phyloP scores from a whole-genome alignment of 92 coral and sea anemone species.

The Epizoanthus rinbou region DNA sequence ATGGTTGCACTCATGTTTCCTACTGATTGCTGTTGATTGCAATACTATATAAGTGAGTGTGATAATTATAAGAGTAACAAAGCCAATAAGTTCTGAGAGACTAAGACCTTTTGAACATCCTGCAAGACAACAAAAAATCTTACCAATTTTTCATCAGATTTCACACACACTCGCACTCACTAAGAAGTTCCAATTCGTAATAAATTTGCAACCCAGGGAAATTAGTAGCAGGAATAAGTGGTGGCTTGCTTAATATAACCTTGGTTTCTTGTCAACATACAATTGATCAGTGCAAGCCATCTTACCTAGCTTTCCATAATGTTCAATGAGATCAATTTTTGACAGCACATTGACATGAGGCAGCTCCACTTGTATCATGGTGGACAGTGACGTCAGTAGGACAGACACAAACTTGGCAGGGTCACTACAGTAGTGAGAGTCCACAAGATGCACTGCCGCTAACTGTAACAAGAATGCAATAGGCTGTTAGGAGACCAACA shows the following conservation, averaged over 20 bases:
- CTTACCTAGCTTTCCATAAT: slow-evolving; percentile 94
- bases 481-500: not conserved
- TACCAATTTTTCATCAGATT: not conserved
- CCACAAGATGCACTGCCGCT: slow-evolving; percentile 96
- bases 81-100: too few relatives aligned
- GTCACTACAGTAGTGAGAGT: slow-evolving; percentile 97
- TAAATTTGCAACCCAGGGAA: not conserved
- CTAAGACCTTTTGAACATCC: too few relatives aligned
- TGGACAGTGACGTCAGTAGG: slow-evolving; percentile 88
- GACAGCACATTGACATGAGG: slow-evolving; percentile 96
- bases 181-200: not conserved
- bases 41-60: too few relatives aligned
- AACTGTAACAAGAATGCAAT: slow-evolving; percentile 57
- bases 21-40: too few relatives aligned
- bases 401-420: slow-evolving; percentile 96
- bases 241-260: not conserved
- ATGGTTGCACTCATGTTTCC: too few relatives aligned
- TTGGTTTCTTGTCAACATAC: too few relatives aligned
- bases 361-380: slow-evolving; percentile 93
- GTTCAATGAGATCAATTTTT: slow-evolving; percentile 93
- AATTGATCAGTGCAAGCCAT: not conserved
- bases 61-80: too few relatives aligned
- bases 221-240: too few relatives aligned
- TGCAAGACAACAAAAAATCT: too few relatives aligned
- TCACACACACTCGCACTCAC: not conserved